Conservation (phyloP, 1,140 invertebrate species). For the Anadara kagoshimensis region DNA sequence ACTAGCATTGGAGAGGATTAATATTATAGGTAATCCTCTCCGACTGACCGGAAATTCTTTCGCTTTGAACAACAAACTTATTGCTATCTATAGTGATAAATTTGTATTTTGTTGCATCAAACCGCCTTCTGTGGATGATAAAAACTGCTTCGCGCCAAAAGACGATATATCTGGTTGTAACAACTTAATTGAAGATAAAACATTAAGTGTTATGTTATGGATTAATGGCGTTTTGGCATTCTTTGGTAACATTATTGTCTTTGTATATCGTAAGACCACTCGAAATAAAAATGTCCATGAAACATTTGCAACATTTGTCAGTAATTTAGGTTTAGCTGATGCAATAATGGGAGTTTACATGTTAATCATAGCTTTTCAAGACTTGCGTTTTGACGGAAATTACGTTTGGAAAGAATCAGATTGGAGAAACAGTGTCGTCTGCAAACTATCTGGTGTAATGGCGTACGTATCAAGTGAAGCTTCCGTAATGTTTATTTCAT, state of each 20-base stretch:
- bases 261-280: constrained; percentile 37
- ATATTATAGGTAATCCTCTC: no score
- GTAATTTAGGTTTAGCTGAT: constrained; percentile 60
- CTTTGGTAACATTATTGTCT: constrained; percentile 43
- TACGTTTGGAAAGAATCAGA: constrained; percentile 53
- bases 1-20: constrained; percentile 20
- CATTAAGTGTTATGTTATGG: constrained; percentile 54
- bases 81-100: no score
- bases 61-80: no score
- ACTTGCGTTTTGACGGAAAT: constrained; percentile 48
- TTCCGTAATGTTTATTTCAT: constrained; percentile 48
- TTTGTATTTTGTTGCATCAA: constrained; percentile 53
- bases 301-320: constrained; percentile 45
- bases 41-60: no score
- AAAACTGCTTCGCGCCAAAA: constrained; percentile 43
- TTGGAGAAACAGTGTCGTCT: constrained; percentile 54
- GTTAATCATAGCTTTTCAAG: constrained; percentile 60
- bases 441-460: constrained; percentile 56
- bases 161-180: constrained; percentile 55
- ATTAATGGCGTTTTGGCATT: constrained; percentile 45
- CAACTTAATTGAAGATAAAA: constrained; percentile 42
- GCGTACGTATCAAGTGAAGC: constrained; percentile 55
- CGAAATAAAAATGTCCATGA: not conserved
- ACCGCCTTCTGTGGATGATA: constrained; percentile 21
- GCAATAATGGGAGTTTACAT: constrained; percentile 68